phyloP scores from a whole-genome alignment of 92 coral and sea anemone species.

The Parazoanthus swiftii region DNA sequence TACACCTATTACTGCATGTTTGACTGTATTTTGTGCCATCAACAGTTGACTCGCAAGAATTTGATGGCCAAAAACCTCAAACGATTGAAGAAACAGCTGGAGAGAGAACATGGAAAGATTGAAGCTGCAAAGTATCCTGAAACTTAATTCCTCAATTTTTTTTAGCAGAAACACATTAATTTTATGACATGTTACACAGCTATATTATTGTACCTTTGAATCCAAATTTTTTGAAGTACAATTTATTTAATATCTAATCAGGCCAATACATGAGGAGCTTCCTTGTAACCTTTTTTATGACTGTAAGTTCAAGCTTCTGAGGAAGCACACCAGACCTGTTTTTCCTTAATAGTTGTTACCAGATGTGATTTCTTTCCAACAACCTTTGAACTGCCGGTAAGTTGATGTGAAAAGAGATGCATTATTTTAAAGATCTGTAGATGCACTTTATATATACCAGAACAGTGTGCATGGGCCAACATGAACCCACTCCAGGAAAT shows the following conservation, averaged over 20 bases:
- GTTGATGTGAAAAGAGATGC: conserved; percentile 4
- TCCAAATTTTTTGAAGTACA: no score
- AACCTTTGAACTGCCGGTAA: conserved; percentile 93
- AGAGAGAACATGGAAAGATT: conserved; percentile 89
- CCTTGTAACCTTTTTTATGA: background rate
- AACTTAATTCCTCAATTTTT: background rate
- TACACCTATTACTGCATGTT: background rate
- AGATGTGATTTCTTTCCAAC: conserved; percentile 98
- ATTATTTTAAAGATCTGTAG: background rate
- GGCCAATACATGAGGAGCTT: no score
- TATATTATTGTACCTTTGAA: no score
- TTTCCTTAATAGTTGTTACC: conserved; percentile 47
- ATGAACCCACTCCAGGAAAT: no score
- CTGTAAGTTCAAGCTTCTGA: background rate
- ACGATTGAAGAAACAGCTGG: conserved; percentile 82
- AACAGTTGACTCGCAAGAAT: conserved; percentile 90
- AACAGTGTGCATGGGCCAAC: no score
- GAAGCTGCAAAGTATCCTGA: conserved; percentile 93
- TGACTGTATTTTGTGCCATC: background rate
- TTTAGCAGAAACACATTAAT: background rate
- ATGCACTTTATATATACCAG: background rate
- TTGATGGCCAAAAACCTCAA: conserved; percentile 95
- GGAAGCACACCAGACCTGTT: no score
- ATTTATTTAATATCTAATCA: no score
- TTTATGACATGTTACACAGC: no score